Conservation (phyloP, 2,113 vertebrate species). For the Ameiurus melas region DNA sequence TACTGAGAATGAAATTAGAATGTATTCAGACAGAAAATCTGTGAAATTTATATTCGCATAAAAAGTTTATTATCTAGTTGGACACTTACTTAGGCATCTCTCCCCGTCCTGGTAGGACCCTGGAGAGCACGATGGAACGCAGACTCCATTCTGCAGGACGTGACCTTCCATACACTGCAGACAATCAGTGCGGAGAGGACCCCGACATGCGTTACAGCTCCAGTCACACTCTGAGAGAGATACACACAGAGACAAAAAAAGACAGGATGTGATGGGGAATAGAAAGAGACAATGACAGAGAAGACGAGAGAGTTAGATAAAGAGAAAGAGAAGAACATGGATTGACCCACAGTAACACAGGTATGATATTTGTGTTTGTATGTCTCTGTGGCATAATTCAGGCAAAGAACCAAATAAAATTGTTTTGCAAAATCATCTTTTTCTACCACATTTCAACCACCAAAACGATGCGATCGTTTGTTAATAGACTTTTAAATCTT, state of each 20-base stretch:
- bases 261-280: neutral
- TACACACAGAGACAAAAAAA: constrained; percentile 9
- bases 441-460: neutral
- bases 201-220: constrained; percentile 88
- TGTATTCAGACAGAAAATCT: constrained; percentile 28
- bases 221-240: constrained; percentile 87
- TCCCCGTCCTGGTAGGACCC: constrained; percentile 77
- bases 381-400: neutral
- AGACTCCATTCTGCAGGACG: constrained; percentile 80
- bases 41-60: constrained; percentile 22
- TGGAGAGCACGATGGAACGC: constrained; percentile 75
- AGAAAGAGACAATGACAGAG: neutral
- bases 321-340: neutral
- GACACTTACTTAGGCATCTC: constrained; percentile 82
- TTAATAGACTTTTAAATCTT: neutral
- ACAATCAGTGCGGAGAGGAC: constrained; percentile 84
- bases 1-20: constrained; percentile 11
- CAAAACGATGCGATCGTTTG: neutral
- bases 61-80: constrained; percentile 7
- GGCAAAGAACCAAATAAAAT: neutral
- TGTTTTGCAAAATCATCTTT: neutral
- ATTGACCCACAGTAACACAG: neutral
- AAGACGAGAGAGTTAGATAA: neutral
- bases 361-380: neutral
- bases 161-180: constrained; percentile 92